These are phyloP conservation scores for Rotaria sp. DNA, from an alignment of 2,888 invertebrate genomes.

Conservation along the genomic window DNA sequence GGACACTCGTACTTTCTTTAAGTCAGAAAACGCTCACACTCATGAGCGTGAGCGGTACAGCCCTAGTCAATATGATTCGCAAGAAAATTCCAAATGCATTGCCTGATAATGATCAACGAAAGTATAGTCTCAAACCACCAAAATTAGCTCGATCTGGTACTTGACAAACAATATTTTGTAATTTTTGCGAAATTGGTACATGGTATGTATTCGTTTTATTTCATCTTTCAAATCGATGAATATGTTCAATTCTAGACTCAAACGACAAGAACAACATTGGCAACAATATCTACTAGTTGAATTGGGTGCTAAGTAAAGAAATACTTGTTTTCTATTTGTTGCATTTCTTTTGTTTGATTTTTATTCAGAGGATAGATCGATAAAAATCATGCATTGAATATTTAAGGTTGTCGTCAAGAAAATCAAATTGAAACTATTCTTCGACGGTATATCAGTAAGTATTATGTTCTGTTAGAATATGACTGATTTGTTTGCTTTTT, in stretches of 20 bases:
- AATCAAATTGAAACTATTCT: constrained; percentile 99
- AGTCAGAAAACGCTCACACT: no score
- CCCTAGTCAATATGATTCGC: no score
- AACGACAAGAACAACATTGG: constrained; percentile 35
- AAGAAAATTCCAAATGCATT: no score
- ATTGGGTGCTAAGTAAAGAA: constrained; percentile 66
- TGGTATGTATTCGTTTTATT: no score
- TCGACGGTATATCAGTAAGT: constrained; percentile 67
- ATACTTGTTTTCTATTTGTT: not conserved
- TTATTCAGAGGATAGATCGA: constrained; percentile 94
- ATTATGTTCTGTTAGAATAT: not conserved
- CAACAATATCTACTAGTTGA: constrained; percentile 87
- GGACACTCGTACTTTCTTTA: no score
- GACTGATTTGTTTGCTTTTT: not conserved
- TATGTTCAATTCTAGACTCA: not conserved
- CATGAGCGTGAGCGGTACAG: no score
- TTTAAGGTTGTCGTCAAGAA: constrained; percentile 96
- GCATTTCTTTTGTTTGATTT: not conserved
- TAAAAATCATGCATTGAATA: constrained; percentile 93
- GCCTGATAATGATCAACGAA: no score
- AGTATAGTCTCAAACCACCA: no score
- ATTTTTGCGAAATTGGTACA: no score
- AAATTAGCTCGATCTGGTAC: no score
- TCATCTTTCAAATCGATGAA: no score
- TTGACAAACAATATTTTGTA: no score